Evolutionary conservation across 2,888 invertebrate species (phyloP), one percentile per base, ranked within the genome.

Genomic region (Drosophila neonasuta): DNA sequence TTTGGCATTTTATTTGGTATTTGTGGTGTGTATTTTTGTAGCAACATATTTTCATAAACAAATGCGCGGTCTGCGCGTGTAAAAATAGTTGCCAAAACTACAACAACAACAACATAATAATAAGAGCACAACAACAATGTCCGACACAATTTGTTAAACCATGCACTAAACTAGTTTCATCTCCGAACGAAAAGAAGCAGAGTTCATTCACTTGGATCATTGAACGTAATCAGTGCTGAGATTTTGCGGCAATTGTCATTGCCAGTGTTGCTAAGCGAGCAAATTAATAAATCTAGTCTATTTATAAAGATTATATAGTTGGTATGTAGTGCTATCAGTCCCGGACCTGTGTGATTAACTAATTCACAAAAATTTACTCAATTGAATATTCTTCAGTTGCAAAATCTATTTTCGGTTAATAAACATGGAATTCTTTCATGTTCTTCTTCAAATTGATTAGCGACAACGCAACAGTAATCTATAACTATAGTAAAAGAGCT

Each of bases 31-130:
- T 76, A 68, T 76, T 67, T 76, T 67, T 63, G 59, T 72, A 76
- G 68, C 73, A 64, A 61, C 73, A 77, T 77, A 72, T 72, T 68
- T 74, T 77, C 63, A 77, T 77, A 74, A 74, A 77, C 77, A 77
- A 72, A 67, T 72, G 61, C 58, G 68, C 70, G 60, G 51, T 44
- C 59, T 45, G 62, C 20, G 4, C 54, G 68, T 68, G 54, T 64
- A 64, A 55, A 77, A 64, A 74, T 77, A 74, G 74, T 74, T 67
- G 68, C 58, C 46, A 52, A 52, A 60, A 46, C 49, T 70, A 20
- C 52, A 60, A 24, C 48, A 61, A 50, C 45, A 60, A 49, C 24
- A 24, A 24, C 24, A 24, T 24, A 24, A 24, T 24, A 24, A 24
- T 24, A 24, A 24, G 24, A 24, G 24, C 24, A 24, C 24, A 24